phyloP scores from a whole-genome alignment of 2,888 invertebrate genomes.

The Phasia obesa region DNA sequence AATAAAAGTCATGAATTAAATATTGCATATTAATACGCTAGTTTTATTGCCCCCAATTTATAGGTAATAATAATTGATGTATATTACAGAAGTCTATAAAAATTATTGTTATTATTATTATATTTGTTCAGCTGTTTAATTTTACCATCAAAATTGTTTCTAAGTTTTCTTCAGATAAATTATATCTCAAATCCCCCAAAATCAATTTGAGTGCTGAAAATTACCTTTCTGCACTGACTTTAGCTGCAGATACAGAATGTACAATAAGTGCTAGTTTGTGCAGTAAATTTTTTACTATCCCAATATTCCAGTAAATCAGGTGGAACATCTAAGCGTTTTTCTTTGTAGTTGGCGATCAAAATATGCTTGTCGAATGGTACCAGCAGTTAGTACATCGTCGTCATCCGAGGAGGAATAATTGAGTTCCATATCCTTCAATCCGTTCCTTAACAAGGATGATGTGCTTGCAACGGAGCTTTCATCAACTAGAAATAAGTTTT shows the following conservation, averaged over 20 bases:
- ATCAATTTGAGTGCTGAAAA: neutral
- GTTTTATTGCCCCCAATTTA: no score
- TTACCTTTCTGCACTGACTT: no score
- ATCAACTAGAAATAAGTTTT: slow-evolving; percentile 16
- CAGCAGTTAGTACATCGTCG: slow-evolving; percentile 2
- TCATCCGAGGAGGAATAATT: slow-evolving; percentile 28
- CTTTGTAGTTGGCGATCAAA: no score
- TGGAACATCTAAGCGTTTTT: no score
- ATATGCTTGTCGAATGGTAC: neutral
- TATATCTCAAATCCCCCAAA: slow-evolving; percentile 3
- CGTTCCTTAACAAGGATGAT: slow-evolving; percentile 13
- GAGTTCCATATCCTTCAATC: slow-evolving; percentile 17
- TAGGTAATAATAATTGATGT: no score
- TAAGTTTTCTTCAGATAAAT: neutral
- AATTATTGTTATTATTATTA: neutral
- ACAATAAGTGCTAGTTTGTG: no score
- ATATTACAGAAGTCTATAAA: no score
- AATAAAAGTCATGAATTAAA: no score
- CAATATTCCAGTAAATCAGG: no score
- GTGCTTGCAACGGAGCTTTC: slow-evolving; percentile 19
- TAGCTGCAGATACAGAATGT: no score
- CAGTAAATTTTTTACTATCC: no score
- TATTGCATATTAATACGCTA: no score
- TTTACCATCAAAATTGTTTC: neutral
- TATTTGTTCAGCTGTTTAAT: neutral